Evolutionary conservation across 2,888 invertebrate genomes (phyloP), one percentile per base, ranked within the genome.

Genomic region (Oligia latruncula): DNA sequence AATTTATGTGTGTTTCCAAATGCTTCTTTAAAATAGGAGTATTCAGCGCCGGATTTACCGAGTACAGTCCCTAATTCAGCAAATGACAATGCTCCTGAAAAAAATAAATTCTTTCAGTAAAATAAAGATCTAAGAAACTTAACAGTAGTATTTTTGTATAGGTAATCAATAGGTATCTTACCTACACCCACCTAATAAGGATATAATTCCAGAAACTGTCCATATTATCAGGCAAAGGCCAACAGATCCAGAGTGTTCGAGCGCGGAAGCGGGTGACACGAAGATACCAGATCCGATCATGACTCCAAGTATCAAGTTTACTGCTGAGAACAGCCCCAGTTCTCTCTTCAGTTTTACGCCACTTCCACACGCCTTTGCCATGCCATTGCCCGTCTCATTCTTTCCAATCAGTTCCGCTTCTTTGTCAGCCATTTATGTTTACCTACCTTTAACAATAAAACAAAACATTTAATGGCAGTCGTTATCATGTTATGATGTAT

Each of bases 261-360:
- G 95, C 0, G 99, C 98, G 11, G 98, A 98, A 6, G 98, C 97
- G 2, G 99, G 98, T 0, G 98, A 98, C 11, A 99, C 98, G 92
- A 99, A 99, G 83, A 99, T 98, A 75, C 99, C 99, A 15, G 98
- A 98, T 67, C 99, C 99, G 86, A 99, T 99, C 98, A 99, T 99
- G 9, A 98, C 98, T 74, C 98, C 98, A 20, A 98, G 97, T 86
- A 99, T 98, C 87, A 98, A 97, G 92, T 98, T 98, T 55, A 98
- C 97, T 11, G 98, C 99, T 72, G 98, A 98, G 92, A 98, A 97
- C 2, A 99, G 97, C 1, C 98, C 98, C 72, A 99, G 95, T 93
- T 98, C 98, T 87, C 98, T 96, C 93, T 98, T 98, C 85, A 98
- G 97, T 88, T 97, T 97, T 20, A 98, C 97, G n/a, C 94, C 94